phyloP scores from a whole-genome alignment of 2,113 vertebrate genomes.

The Phylloscopus whistleri region DNA sequence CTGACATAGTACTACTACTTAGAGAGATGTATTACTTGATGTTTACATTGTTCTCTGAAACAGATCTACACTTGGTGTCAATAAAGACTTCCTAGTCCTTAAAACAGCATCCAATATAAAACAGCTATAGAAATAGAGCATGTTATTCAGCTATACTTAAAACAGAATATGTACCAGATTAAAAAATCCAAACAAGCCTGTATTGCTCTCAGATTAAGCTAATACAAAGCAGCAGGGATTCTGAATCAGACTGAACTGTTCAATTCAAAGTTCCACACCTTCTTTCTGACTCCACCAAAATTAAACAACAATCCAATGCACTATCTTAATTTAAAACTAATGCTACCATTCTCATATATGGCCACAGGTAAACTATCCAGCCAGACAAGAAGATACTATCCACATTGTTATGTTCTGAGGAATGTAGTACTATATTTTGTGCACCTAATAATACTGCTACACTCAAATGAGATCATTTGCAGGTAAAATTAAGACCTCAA shows the following conservation, averaged over 20 bases:
- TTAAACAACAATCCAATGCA: neutral
- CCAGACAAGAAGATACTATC: neutral
- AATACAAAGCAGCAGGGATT: neutral
- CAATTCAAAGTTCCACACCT: neutral
- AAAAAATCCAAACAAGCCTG: neutral
- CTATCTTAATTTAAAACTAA: neutral
- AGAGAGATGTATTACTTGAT: neutral
- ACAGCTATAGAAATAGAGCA: neutral
- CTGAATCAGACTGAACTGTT: neutral
- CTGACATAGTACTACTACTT: neutral
- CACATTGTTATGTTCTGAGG: neutral
- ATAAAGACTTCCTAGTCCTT: neutral
- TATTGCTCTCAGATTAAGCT: neutral
- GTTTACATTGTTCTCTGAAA: neutral
- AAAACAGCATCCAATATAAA: neutral
- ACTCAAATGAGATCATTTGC: neutral
- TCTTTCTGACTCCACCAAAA: neutral
- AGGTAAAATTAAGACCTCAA: neutral
- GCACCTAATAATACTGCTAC: neutral
- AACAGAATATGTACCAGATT: neutral
- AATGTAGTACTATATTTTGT: neutral
- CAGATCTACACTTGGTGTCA: neutral
- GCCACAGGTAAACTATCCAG: neutral
- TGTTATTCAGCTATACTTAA: neutral
- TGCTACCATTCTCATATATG: neutral